Evolutionary conservation across 1,140 invertebrate genomes (phyloP).

Genomic region (Hyposmocoma kahamanoa): DNA sequence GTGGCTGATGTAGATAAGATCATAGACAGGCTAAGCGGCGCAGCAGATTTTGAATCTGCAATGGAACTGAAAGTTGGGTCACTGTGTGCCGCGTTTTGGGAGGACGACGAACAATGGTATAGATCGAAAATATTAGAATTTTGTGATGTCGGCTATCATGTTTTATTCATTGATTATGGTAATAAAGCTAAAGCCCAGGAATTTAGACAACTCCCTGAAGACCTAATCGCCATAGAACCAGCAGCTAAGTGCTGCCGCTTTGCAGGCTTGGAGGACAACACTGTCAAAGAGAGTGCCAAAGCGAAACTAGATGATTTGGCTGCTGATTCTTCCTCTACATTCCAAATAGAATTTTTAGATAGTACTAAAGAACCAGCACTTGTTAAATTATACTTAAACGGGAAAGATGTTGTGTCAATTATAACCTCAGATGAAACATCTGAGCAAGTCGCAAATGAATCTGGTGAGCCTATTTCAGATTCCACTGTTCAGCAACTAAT

Average conservation of each 20-base stretch:
- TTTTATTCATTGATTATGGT: conserved; percentile 83
- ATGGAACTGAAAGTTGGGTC: conserved; percentile 69
- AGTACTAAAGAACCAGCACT: conserved; percentile 54
- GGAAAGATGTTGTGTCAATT: conserved; percentile 40
- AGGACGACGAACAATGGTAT: conserved; percentile 79
- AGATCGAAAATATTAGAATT: conserved; percentile 74
- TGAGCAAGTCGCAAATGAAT: conserved; percentile 6
- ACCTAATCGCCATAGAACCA: conserved; percentile 73
- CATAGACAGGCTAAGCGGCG: conserved; percentile 70
- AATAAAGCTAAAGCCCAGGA: conserved; percentile 77
- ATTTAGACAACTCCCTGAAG: conserved; percentile 76
- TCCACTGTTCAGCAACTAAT: not conserved
- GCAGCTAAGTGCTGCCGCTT: conserved; percentile 78
- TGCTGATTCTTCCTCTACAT: conserved; percentile 53
- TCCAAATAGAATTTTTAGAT: conserved; percentile 71
- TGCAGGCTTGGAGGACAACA: conserved; percentile 61
- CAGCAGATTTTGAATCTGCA: conserved; percentile 66
- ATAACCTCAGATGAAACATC: conserved; percentile 16
- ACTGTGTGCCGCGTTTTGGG: conserved; percentile 78
- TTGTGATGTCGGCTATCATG: conserved; percentile 74
- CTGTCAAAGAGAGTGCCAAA: conserved; percentile 49
- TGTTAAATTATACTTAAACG: conserved; percentile 54
- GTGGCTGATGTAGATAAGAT: conserved; percentile 74
- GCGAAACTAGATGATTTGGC: conserved; percentile 69
- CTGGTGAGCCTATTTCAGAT: not conserved